Base-by-base conservation (phyloP, 1,140 invertebrate species). In the Bradynema listronoti region DNA sequence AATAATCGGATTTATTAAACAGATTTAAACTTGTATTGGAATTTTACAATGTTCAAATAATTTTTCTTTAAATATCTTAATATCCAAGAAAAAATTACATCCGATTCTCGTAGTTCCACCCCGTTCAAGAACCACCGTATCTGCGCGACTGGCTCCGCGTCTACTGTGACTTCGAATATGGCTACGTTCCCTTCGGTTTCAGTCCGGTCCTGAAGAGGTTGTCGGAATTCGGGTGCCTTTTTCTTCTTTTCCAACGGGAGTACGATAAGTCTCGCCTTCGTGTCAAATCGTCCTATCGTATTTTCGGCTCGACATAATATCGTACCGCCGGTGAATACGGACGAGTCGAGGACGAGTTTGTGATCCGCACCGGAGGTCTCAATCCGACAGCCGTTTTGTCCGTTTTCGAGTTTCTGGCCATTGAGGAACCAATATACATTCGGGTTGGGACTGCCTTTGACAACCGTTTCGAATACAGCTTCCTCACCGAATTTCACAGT, bases 251-350 rank as follows among this genome's bases (percentile, higher is more conserved):
- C 73, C 22, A 51, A 22, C 4, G 75, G 67, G n/a, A 76, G 16
- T 19, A 77, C 74, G 27, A 77, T 69, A 4, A 78, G 49, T 16
- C 70, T 30, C 7, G 76, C 74, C 30, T 77, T 78, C 16, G 74
- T 78, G 45, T 77, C 74, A 43, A 73, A 77, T 24, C 68, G 66
- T 16, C 74, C 74, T 14, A 77, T 71, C 3, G 49, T 16, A 53
- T 76, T 76, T 50, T 76, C 72, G 9, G 73, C 73, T 50, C 68
- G 63, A 63, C 74, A 77, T 7, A 78, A 47, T 14, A 77, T 61
- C 50, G 74, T 78, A n/a, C 73, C 71, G 25, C 60, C 62, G 16
- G 65, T 64, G 36, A 69, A 77, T 27, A 59, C 49, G 9, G 63
- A 56, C 7, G 71, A 74, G 64, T 78, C 73, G 42, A 77, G 60